Conservation (phyloP, 2,797 vertebrate genomes). For the Podarcis lilfordi region DNA sequence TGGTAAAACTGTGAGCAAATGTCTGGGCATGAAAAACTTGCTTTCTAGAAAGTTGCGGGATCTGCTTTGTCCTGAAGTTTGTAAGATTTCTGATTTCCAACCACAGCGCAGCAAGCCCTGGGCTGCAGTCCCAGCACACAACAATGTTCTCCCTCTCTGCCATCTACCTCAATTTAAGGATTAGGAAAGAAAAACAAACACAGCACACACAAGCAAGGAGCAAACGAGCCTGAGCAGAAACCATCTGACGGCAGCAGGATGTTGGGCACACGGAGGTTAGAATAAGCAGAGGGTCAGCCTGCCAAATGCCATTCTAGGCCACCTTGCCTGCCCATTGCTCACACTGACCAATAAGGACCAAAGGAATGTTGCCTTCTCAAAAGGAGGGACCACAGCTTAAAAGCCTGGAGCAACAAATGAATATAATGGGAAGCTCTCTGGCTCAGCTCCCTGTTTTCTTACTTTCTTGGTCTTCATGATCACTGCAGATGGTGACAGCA, state of each 20-base stretch:
- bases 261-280: neutral
- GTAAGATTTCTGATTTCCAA: neutral
- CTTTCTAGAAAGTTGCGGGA: neutral
- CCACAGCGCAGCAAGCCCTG: slow-evolving; percentile 9
- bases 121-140: slow-evolving; percentile 3
- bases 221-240: neutral
- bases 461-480: neutral
- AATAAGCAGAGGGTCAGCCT: slow-evolving; percentile 19
- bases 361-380: neutral
- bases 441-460: neutral
- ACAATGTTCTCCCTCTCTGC: slow-evolving; percentile 29
- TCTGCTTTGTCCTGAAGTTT: neutral
- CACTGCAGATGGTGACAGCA: too few species aligned
- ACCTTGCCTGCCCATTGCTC: neutral
- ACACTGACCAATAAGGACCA: slow-evolving; percentile 9
- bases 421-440: neutral
- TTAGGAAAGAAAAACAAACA: slow-evolving; percentile 40
- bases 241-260: neutral
- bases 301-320: slow-evolving; percentile 11
- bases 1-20: neutral
- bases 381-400: slow-evolving; percentile 25
- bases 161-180: slow-evolving; percentile 37
- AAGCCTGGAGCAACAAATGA: neutral
- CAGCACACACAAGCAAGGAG: slow-evolving; percentile 11
- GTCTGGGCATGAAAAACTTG: too few species aligned